Base-by-base conservation (phyloP, 2,797 vertebrate species). In the Agapornis canus region DNA sequence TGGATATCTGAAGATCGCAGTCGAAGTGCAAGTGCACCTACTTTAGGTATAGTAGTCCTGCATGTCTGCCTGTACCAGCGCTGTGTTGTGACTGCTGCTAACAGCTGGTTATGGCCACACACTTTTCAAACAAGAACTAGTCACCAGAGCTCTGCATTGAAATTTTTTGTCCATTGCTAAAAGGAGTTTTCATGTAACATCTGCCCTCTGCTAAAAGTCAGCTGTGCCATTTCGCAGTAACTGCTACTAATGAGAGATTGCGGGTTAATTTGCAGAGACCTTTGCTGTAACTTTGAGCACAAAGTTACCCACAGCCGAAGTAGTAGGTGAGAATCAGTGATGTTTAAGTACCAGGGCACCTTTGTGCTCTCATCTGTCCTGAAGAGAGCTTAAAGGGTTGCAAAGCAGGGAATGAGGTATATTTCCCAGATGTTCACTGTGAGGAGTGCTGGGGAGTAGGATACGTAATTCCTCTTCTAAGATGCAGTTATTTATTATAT, bases 11-110 rank as follows among this genome's bases (percentile, higher is more conserved):
- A 99, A 99, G 99, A 99, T 97, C 99, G 99, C 98, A 98, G 98
- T 97, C 98, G 99, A 98, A 99, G 99, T 98, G 99, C 98, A 51
- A 99, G 99, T 96, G 99, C 99, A 82, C 99, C 99, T 93, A 98
- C 98, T 92, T 97, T 99, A 99, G 99, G 99, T 99, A 99, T 96
- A 97, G 99, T 99, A 99, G 97, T 97, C 89, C 89, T 97, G 94
- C 98, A 97, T 98, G 97, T 94, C 95, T 94, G 95, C 95, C 95
- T 92, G 77, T 84, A 70, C 96, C 93, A 94, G 97, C 79, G 68
- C 97, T 96, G 96, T 43, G 76, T 92, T 96, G 72, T 87, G 68
- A n/a, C 86, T 94, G 80, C 65, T 86, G 92, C 97, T 97, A 72
- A 96, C 61, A 66, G 86, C 88, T 93, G 90, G 59, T 80, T 92